Percentiles rank a stretch among this genome's conserved stretches.
phyloP scores from a whole-genome alignment of 23 tunicate species.

The Botrylloides violaceus region DNA sequence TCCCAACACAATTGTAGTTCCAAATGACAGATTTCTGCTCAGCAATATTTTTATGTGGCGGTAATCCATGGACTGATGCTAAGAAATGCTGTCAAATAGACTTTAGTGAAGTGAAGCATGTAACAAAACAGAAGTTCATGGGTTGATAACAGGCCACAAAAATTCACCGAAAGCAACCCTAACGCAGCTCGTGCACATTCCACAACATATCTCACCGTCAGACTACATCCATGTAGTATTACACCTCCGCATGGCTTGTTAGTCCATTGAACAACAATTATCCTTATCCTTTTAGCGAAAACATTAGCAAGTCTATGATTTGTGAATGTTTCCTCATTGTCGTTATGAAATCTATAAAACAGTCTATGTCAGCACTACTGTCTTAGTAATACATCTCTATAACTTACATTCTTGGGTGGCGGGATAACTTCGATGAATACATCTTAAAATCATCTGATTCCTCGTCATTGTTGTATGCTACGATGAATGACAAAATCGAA shows the following conservation, averaged over 20 bases:
- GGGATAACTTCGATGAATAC: not conserved
- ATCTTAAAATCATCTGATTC: not conserved
- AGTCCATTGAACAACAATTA: not conserved
- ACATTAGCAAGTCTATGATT: not conserved
- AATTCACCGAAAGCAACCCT: too few species aligned
- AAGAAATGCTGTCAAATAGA: not conserved
- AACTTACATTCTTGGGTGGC: not conserved
- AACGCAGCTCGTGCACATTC: too few species aligned
- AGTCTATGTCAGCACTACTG: not conserved
- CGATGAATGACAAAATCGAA: not conserved
- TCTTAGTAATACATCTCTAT: not conserved
- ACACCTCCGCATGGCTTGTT: not conserved
- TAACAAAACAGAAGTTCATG: too few species aligned
- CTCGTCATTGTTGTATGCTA: not conserved
- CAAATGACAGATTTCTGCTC: not conserved
- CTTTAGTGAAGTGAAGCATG: too few species aligned
- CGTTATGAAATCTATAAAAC: not conserved
- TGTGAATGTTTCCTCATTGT: not conserved
- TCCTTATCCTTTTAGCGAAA: not conserved
- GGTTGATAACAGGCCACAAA: too few species aligned
- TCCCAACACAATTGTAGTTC: not conserved
- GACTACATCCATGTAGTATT: not conserved
- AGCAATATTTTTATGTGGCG: not conserved
- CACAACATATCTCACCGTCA: not conserved
- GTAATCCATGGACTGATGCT: not conserved